Conservation (phyloP, 2,113 vertebrate species). For the Malurus melanocephalus region DNA sequence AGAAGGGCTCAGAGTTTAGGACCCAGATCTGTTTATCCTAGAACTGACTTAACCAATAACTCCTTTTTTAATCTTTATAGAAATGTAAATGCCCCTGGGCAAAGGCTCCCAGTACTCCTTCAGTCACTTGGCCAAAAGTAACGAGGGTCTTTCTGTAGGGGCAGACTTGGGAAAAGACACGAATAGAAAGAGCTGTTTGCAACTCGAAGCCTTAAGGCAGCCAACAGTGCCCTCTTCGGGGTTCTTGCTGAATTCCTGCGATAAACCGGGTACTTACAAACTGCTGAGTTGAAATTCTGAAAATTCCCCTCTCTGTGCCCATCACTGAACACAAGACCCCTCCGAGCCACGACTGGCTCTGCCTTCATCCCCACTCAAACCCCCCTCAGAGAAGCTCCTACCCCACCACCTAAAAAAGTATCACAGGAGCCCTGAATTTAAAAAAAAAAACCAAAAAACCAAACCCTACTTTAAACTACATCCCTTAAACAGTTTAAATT, state of each 20-base stretch:
- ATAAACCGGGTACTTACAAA: background rate
- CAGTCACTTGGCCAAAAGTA: background rate
- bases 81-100: accelerated
- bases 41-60: background rate
- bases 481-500: background rate
- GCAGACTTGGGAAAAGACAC: accelerated
- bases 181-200: accelerated
- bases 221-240: conserved; percentile 49
- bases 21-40: background rate
- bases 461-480: background rate
- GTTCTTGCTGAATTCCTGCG: background rate
- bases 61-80: background rate
- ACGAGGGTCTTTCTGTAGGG: accelerated
- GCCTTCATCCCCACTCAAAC: background rate
- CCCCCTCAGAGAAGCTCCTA: background rate
- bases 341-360: accelerated
- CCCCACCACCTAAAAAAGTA: background rate
- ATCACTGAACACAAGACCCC: background rate
- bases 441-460: too few species aligned
- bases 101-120: background rate
- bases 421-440: background rate
- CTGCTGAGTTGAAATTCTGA: background rate
- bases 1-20: background rate
- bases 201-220: background rate
- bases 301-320: background rate